Evolutionary conservation across 92 coral and sea anemone species (phyloP).

Genomic region (Paramuricea clavata): DNA sequence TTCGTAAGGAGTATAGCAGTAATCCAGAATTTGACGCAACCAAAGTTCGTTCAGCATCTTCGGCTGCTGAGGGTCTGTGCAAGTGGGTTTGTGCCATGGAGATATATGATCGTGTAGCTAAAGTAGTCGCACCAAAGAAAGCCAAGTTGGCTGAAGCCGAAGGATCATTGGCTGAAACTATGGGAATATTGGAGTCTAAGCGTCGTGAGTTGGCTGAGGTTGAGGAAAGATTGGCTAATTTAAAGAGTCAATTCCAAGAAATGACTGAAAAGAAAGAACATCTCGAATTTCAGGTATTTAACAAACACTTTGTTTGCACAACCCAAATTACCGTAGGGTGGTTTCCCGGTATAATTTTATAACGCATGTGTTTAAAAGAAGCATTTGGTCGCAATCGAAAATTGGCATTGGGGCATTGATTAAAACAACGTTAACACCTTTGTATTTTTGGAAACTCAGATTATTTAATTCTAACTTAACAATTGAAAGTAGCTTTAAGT

Average conservation of each 20-base stretch:
- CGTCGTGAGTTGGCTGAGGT: slow-evolving; percentile 94
- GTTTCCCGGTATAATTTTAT: no score
- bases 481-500: no score
- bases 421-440: no score
- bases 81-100: slow-evolving; percentile 99
- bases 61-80: slow-evolving; percentile 99
- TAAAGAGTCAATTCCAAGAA: slow-evolving; percentile 91
- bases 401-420: no score
- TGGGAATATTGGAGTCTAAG: slow-evolving; percentile 90
- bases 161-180: slow-evolving; percentile 90
- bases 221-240: slow-evolving; percentile 93
- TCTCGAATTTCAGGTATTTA: slow-evolving; percentile 91
- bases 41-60: slow-evolving; percentile 96
- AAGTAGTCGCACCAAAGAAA: slow-evolving; percentile 99
- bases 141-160: slow-evolving; percentile 95
- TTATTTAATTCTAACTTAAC: no score
- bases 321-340: background rate
- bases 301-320: background rate
- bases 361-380: no score
- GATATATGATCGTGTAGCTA: slow-evolving; percentile 98
- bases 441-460: no score
- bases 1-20: slow-evolving; percentile 97
- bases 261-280: slow-evolving; percentile 97
- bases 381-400: no score
- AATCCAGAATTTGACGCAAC: slow-evolving; percentile 99